Percentiles rank a stretch among this genome's conserved stretches.
Conservation (phyloP, 2,888 invertebrate species). For the Agelastica alni region DNA sequence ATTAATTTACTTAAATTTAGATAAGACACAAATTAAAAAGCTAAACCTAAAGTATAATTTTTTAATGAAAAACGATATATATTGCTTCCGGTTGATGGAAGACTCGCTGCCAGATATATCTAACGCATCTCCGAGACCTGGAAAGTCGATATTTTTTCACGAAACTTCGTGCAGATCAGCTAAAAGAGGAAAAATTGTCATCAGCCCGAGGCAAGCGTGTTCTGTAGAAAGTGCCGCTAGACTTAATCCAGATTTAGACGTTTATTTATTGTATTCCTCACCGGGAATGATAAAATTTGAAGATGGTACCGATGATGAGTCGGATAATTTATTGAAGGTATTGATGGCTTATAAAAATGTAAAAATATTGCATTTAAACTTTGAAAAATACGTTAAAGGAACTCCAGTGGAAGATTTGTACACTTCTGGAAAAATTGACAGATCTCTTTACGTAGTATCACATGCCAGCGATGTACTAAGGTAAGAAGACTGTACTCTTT, state of each 20-base stretch:
- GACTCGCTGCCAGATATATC: constrained; percentile 49
- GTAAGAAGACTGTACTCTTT: constrained; percentile 27
- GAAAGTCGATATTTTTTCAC: constrained; percentile 67
- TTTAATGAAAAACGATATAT: too few species aligned
- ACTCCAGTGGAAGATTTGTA: constrained; percentile 65
- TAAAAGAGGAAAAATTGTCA: constrained; percentile 51
- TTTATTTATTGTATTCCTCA: constrained; percentile 63
- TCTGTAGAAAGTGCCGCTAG: constrained; percentile 70
- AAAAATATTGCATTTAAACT: constrained; percentile 58
- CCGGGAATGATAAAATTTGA: constrained; percentile 49
- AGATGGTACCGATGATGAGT: constrained; percentile 40
- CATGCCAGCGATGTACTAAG: constrained; percentile 68
- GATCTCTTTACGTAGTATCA: constrained; percentile 61
- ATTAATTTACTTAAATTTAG: too few species aligned
- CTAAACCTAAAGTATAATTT: too few species aligned
- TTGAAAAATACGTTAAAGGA: constrained; percentile 58
- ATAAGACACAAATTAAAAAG: too few species aligned
- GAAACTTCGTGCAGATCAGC: constrained; percentile 65
- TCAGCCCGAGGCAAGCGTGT: constrained; percentile 65
- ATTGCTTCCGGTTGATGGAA: constrained; percentile 43
- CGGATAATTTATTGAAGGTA: constrained; percentile 50
- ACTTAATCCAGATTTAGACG: constrained; percentile 62
- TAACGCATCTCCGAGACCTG: constrained; percentile 44
- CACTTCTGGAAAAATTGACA: constrained; percentile 56
- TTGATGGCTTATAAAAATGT: constrained; percentile 60